Percentiles rank a stretch among this genome's conserved stretches.
phyloP scores from a whole-genome alignment of 2,888 invertebrate species.

The Periphyllus acericola region DNA sequence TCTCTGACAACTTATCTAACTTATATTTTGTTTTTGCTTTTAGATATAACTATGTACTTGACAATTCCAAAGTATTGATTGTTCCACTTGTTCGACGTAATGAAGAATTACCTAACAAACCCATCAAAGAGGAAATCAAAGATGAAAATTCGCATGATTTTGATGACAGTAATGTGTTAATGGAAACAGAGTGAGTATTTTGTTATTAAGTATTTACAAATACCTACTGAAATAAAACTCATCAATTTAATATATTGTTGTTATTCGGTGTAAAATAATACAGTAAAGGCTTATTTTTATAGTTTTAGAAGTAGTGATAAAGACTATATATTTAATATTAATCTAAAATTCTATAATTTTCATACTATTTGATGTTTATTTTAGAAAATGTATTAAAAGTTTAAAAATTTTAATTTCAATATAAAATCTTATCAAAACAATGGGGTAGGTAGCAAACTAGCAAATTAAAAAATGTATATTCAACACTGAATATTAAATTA shows the following conservation, averaged over 20 bases:
- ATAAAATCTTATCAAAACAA: too few relatives aligned
- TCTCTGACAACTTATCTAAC: background rate
- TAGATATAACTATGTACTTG: background rate
- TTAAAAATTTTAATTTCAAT: too few relatives aligned
- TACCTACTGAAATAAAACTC: background rate
- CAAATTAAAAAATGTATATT: too few relatives aligned
- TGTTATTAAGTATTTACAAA: background rate
- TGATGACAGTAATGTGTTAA: background rate
- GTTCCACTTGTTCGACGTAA: background rate
- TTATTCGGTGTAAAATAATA: background rate
- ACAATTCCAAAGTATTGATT: background rate
- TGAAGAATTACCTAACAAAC: background rate
- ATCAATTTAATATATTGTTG: background rate
- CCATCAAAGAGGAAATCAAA: background rate
- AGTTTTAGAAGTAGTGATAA: background rate
- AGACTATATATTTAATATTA: background rate
- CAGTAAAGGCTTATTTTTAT: background rate
- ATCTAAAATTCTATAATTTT: too few relatives aligned
- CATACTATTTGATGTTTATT: too few relatives aligned
- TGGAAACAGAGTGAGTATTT: background rate
- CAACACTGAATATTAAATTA: too few relatives aligned
- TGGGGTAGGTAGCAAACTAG: too few relatives aligned
- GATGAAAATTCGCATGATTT: background rate
- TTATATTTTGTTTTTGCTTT: background rate
- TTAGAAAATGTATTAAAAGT: too few relatives aligned